These are phyloP conservation scores for Chaetura pelagica DNA, from an alignment of 2,113 vertebrate species.

Conservation along the genomic window DNA sequence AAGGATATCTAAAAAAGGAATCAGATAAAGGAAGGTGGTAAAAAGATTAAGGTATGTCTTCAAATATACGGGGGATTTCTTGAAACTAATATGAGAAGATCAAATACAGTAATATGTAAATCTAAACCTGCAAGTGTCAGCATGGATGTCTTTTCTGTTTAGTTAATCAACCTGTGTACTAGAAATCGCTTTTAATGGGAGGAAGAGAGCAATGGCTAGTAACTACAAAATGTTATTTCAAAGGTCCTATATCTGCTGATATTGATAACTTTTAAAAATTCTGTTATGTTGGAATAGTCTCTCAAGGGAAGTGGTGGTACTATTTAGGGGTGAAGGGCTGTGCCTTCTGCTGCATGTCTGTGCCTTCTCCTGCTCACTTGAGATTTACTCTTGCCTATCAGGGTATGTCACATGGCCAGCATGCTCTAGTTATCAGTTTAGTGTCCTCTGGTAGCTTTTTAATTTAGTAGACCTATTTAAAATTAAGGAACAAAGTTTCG, in stretches of 20 bases:
- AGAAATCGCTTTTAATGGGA: neutral
- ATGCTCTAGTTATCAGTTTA: neutral
- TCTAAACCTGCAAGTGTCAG: neutral
- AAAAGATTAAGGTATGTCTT: neutral
- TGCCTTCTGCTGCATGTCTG: neutral
- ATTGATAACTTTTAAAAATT: neutral
- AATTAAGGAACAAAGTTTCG: neutral
- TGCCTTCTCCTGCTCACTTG: neutral
- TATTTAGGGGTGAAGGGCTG: neutral
- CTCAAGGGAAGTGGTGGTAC: too few species aligned
- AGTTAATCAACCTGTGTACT: neutral
- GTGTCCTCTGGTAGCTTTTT: neutral
- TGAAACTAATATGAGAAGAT: neutral
- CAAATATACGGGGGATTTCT: neutral
- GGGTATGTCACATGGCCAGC: neutral
- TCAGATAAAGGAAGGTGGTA: neutral
- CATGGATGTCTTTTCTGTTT: neutral
- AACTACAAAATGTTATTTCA: neutral
- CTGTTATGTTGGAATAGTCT: too few species aligned
- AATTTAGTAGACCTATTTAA: neutral
- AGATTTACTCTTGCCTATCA: neutral
- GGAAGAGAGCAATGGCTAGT: neutral
- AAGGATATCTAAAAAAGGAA: neutral
- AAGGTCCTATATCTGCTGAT: neutral
- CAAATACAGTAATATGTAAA: neutral